Percentiles rank a stretch among this genome's conserved stretches.
phyloP scores from a whole-genome alignment of 1,140 invertebrate genomes.

The Listronotus bonariensis region DNA sequence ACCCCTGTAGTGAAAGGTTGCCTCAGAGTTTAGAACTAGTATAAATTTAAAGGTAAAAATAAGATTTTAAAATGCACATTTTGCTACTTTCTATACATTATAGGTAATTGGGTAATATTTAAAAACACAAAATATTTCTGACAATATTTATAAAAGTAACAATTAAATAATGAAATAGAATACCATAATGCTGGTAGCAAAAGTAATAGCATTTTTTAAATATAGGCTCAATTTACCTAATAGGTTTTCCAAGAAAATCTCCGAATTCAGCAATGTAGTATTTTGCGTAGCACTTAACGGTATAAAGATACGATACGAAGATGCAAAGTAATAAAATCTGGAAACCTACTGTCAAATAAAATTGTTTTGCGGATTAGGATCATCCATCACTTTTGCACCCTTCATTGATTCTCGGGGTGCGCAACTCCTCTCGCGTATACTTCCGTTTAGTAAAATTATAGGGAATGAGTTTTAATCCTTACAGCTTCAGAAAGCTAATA shows the following conservation, averaged over 20 bases:
- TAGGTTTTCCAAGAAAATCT: not conserved
- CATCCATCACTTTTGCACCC: slow-evolving; percentile 25
- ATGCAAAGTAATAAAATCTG: slow-evolving; percentile 18
- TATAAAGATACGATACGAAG: slow-evolving; percentile 15
- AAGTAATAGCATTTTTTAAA: no score
- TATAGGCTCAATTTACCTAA: not conserved
- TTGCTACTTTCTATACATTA: no score
- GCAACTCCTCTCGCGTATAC: slow-evolving; percentile 9
- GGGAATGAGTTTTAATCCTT: slow-evolving; percentile 19
- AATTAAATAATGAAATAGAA: no score
- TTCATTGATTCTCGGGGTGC: slow-evolving; percentile 18
- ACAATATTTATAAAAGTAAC: no score
- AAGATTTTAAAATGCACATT: no score
- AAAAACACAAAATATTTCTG: no score
- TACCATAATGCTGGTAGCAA: no score
- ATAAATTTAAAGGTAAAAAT: no score
- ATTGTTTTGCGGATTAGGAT: slow-evolving; percentile 16
- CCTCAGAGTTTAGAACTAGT: no score
- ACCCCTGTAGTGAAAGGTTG: no score
- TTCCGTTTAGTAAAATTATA: slow-evolving; percentile 19
- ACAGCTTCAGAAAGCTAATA: slow-evolving; percentile 12
- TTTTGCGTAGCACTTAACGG: slow-evolving; percentile 17
- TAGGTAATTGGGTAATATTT: no score
- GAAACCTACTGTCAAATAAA: slow-evolving; percentile 20
- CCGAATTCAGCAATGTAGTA: slow-evolving; percentile 11